Evolutionary conservation across 2,888 invertebrate species (phyloP).

Genomic region (Priocnemis perturbator): DNA sequence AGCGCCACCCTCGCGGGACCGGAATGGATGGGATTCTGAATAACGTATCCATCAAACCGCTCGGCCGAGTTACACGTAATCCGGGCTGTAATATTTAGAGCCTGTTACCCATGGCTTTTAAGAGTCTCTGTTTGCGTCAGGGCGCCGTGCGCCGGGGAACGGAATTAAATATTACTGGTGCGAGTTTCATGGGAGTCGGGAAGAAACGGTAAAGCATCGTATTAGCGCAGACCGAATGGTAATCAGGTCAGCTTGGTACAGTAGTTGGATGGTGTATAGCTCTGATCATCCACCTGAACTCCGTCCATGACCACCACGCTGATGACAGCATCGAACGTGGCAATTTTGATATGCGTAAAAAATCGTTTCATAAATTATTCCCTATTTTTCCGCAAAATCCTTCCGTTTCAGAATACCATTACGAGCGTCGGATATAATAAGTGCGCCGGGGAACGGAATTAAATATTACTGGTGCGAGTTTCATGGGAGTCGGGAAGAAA

Average conservation of each 20-base stretch:
- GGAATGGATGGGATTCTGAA: slow-evolving; percentile 38
- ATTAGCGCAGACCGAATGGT: too few species aligned
- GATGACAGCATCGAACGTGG: too few species aligned
- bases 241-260: too few species aligned
- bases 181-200: slow-evolving; percentile 27
- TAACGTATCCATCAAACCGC: slow-evolving; percentile 41
- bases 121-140: slow-evolving; percentile 28
- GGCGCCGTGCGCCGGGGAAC: slow-evolving; percentile 24
- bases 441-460: slow-evolving; percentile 37
- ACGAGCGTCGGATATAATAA: too few species aligned
- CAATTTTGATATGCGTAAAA: too few species aligned
- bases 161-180: slow-evolving; percentile 32
- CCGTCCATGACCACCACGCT: too few species aligned
- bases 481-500: slow-evolving; percentile 29
- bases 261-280: too few species aligned
- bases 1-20: slow-evolving; percentile 8
- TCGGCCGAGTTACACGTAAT: slow-evolving; percentile 29
- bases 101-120: slow-evolving; percentile 31
- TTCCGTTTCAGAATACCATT: too few species aligned
- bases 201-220: slow-evolving; percentile 3
- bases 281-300: too few species aligned
- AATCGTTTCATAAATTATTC: too few species aligned
- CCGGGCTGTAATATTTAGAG: slow-evolving; percentile 41
- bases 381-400: too few species aligned
- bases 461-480: slow-evolving; percentile 22